phyloP scores from a whole-genome alignment of 2,888 invertebrate species.

The Neria commutata region DNA sequence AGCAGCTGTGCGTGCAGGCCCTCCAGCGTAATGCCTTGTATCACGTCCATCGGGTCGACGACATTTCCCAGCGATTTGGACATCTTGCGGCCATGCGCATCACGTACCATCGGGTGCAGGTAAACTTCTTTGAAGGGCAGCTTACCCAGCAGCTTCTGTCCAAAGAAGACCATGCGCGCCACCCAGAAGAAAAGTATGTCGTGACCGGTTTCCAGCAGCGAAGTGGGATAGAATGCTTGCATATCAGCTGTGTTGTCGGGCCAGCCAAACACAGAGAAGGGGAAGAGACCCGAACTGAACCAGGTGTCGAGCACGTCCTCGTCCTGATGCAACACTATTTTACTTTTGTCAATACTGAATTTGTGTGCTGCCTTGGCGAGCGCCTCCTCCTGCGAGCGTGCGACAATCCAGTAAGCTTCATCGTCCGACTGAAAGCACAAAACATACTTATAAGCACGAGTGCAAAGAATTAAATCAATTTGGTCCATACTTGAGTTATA shows the following conservation, averaged over 20 bases:
- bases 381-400: constrained; percentile 76
- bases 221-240: constrained; percentile 87
- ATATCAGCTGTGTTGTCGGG: constrained; percentile 79
- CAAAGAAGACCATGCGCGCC: constrained; percentile 98
- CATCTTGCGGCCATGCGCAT: constrained; percentile 99
- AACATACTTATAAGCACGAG: neutral
- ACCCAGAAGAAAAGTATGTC: constrained; percentile 99
- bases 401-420: constrained; percentile 78
- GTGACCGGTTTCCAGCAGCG: constrained; percentile 93
- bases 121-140: constrained; percentile 93
- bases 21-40: constrained; percentile 82
- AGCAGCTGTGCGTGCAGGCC: constrained; percentile 75
- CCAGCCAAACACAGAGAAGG: constrained; percentile 98
- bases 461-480: too few species aligned
- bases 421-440: constrained; percentile 60
- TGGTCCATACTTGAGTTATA: too few species aligned
- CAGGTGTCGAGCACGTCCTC: constrained; percentile 98
- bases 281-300: constrained; percentile 97
- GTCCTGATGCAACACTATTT: constrained; percentile 74
- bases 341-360: constrained; percentile 66
- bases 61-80: constrained; percentile 98
- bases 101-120: constrained; percentile 95
- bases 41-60: constrained; percentile 96
- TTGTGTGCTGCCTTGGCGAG: constrained; percentile 76
- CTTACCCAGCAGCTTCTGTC: constrained; percentile 84